Base-by-base conservation (phyloP, 2,888 invertebrate genomes). In the Leptinotarsa haldemani region DNA sequence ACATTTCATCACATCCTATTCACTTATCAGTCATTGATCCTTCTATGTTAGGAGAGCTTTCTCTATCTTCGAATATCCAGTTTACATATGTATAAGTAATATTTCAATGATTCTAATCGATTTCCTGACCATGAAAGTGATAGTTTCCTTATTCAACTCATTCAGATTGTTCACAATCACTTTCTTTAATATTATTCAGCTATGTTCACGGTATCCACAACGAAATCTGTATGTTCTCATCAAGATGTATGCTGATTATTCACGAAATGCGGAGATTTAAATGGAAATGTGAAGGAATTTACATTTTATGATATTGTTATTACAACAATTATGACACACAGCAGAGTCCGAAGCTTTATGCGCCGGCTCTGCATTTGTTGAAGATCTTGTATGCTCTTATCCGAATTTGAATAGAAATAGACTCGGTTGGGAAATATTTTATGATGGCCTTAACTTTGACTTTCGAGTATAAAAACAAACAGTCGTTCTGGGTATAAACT, bases 221-320 rank as follows among this genome's bases (percentile, higher is more conserved):
- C 70, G 70, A 66, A 12, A 46, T 56, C 18, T 18, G 15, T 56
- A 56, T 46, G 56, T n/a, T 56, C 46, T 56, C 47, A 46, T 16
- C 56, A 56, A 69, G 74, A 73, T 73, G 72, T 30, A 71, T 67
- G 69, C 52, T 52, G 75, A 77, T 77, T 77, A 75, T 69, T 69
- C 68, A 70, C 65, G 69, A 70, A 70, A 74, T 71, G 61, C 70
- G 64, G 71, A 74, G 18, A 75, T 78, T 74, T 74, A 61, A 64
- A 75, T 78, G 77, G 75, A 77, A 74, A 76, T 78, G 75, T 40
- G 15, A 65, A 71, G 65, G 66, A 72, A 75, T 78, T 80, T 80
- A 77, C 76, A 78, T 77, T 78, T 78, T 79, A 80, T 80, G 74
- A 78, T 75, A 77, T 74, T 70, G 77, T 80, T 80, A 80, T 80